phyloP scores from a whole-genome alignment of 2,113 vertebrate genomes.

The Macroglossus sobrinus region DNA sequence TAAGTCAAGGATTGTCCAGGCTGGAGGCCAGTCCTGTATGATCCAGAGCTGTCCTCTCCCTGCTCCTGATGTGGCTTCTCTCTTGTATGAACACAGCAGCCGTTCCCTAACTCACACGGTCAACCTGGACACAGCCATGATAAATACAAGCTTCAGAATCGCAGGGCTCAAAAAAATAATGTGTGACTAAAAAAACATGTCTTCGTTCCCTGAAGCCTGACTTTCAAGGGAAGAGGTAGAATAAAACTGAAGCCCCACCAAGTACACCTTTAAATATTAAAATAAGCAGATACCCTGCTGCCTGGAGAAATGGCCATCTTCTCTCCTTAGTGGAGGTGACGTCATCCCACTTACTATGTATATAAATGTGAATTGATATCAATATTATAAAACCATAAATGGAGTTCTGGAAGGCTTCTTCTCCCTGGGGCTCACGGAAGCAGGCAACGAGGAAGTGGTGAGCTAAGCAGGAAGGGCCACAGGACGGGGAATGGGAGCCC shows the following conservation, averaged over 20 bases:
- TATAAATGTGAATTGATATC: not conserved
- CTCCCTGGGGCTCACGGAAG: not conserved
- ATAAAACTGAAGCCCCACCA: not conserved
- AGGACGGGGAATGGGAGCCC: not conserved
- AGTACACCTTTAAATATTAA: not conserved
- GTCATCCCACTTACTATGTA: not conserved
- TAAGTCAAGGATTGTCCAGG: too few relatives aligned
- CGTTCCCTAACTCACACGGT: too few relatives aligned
- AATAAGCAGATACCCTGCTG: not conserved
- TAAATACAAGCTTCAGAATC: not conserved
- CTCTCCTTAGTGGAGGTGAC: not conserved
- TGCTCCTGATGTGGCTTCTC: not conserved
- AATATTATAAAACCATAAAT: not conserved
- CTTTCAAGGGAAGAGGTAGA: not conserved
- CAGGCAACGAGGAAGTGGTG: too few relatives aligned
- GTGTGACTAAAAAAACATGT: not conserved
- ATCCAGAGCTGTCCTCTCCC: not conserved
- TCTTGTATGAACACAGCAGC: not conserved
- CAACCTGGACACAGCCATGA: not conserved
- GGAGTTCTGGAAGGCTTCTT: not conserved
- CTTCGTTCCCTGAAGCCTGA: not conserved
- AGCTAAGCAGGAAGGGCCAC: not conserved
- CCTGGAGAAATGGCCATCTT: not conserved
- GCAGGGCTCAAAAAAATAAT: not conserved
- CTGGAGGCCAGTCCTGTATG: rapidly evolving